These are phyloP conservation scores for Orthonevra nobilis DNA, from an alignment of 2,888 invertebrate species.

Conservation along the genomic window DNA sequence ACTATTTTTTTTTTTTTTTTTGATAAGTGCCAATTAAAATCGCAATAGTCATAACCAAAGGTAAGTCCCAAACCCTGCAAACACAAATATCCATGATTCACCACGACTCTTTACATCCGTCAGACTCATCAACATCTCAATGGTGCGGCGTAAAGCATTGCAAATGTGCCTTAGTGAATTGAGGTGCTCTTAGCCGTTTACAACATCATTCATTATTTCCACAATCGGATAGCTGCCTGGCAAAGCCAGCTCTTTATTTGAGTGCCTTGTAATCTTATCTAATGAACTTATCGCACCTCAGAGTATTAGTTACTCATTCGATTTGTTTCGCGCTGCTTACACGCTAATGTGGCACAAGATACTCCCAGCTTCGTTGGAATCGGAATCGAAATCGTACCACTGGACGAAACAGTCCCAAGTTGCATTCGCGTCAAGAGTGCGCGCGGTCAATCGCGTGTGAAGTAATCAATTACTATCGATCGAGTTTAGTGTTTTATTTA, in stretches of 20 bases:
- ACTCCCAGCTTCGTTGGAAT: neutral
- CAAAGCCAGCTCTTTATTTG: constrained; percentile 37
- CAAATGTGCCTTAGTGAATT: too few species aligned
- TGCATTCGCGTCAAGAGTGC: neutral
- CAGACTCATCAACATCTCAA: neutral
- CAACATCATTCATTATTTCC: too few species aligned
- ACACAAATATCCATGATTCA: constrained; percentile 31
- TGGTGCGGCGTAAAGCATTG: too few species aligned
- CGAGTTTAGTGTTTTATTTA: too few species aligned
- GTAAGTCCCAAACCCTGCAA: constrained; percentile 13
- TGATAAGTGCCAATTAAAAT: neutral
- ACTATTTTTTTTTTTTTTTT: neutral
- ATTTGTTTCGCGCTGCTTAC: constrained; percentile 25
- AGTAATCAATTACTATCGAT: constrained; percentile 15
- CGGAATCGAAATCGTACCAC: neutral
- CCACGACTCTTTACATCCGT: neutral
- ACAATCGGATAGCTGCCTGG: constrained; percentile 36
- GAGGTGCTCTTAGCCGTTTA: constrained; percentile 37
- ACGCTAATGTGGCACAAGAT: constrained; percentile 25
- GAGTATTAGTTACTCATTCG: constrained; percentile 46
- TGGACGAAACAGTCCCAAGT: neutral
- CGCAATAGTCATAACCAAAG: neutral
- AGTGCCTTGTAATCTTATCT: constrained; percentile 65
- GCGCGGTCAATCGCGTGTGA: constrained; percentile 2
- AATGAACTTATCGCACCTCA: constrained; percentile 56